Percentiles rank a stretch among this genome's conserved stretches.
Evolutionary conservation across 2,888 invertebrate genomes (phyloP).

Genomic region (Drosophila tanythrix): DNA sequence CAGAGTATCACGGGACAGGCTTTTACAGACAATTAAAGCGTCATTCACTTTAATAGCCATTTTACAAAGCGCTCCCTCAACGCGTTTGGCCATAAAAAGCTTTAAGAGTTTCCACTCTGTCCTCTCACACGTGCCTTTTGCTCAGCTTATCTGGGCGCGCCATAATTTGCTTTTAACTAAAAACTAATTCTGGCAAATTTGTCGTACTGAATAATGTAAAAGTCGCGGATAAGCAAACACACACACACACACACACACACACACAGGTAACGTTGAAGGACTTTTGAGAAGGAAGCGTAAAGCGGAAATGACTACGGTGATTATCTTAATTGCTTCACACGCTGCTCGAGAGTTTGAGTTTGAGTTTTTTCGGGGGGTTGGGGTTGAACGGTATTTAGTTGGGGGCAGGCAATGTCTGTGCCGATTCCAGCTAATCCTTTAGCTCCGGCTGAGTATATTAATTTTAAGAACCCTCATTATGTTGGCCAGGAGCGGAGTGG

Average conservation of each 20-base stretch:
- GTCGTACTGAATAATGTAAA: slow-evolving; percentile 72
- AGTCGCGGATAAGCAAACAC: slow-evolving; percentile 1
- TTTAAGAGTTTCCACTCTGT: not conserved
- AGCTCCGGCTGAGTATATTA: slow-evolving; percentile 56
- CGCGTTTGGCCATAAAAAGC: slow-evolving; percentile 28
- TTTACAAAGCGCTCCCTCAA: slow-evolving; percentile 22
- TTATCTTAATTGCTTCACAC: slow-evolving; percentile 80
- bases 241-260: too few species aligned
- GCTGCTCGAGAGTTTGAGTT: slow-evolving; percentile 16
- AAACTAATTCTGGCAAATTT: slow-evolving; percentile 77
- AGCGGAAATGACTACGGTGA: slow-evolving; percentile 77
- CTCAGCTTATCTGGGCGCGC: slow-evolving; percentile 52
- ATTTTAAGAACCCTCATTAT: slow-evolving; percentile 66
- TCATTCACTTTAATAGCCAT: slow-evolving; percentile 42
- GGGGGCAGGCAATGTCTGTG: not conserved
- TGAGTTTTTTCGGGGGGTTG: not conserved
- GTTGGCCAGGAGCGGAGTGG: slow-evolving; percentile 7
- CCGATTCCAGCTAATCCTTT: slow-evolving; percentile 63
- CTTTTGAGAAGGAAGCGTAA: slow-evolving; percentile 55
- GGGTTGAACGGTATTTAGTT: not conserved
- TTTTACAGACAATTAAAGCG: slow-evolving; percentile 49
- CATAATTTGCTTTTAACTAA: slow-evolving; percentile 80
- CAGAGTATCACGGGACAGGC: slow-evolving; percentile 4
- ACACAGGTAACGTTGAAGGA: slow-evolving; percentile 9
- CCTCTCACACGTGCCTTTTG: slow-evolving; percentile 25